Base-by-base conservation (phyloP, 2,797 vertebrate species). In the Chelon auratus region DNA sequence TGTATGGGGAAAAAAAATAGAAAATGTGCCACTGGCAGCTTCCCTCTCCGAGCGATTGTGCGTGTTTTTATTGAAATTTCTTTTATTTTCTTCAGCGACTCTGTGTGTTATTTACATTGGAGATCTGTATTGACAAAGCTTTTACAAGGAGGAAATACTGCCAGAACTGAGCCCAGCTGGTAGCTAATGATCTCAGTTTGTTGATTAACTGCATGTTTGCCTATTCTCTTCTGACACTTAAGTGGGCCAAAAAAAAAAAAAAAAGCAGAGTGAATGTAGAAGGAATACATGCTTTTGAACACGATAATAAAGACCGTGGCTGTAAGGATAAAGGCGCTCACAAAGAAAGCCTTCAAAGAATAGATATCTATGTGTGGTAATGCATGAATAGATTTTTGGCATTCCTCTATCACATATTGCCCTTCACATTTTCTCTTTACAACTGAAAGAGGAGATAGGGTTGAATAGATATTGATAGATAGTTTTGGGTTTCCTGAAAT, bases 401-500 rank as follows among this genome's bases (percentile, higher is more conserved):
- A 74, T 76, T 68, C 82, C 76, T 81, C 39, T 62, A 78, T 82
- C 58, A 66, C 75, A 60, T 47, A 24, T 48, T 84, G 83, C 68
- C 80, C 81, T 90, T 91, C 83, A 87, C 57, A 52, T 84, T 90
- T 87, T 88, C 66, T 77, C 62, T 74, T 84, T 80, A 89, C 85
- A 86, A 89, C 82, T 84, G 83, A 84, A 87, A 91, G 80, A 74
- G 61, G 83, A 88, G 80, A 81, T 63, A 57, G 43, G 75, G 57
- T 76, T 86, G 74, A 83, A 86, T 80, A 71, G 84, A 85, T 91
- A 93, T 91, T 91, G 89, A 91, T 84, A 89, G 86, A 91, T 85
- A 84, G 91, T 85, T 90, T 93, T 89, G 70, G 55, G 87, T 93
- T 92, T 89, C 91, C 72, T 91, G 91, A 89, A 91, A 91, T 84